Conservation (phyloP, 2,888 invertebrate species). For the Caenorhabditis japonica region DNA sequence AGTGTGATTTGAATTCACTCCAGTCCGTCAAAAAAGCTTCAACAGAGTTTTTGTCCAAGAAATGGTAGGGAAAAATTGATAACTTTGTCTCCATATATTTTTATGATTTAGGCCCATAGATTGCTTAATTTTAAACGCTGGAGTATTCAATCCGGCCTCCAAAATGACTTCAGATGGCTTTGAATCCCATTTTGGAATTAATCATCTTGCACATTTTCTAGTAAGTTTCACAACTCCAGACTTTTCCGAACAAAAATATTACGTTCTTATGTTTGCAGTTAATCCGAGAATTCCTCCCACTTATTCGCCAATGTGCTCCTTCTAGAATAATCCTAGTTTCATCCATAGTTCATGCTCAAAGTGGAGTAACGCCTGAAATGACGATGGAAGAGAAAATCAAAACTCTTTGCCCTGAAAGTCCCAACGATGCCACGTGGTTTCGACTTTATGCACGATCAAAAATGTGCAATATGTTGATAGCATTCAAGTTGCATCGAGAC, state of each 20-base stretch:
- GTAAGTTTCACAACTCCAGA: too few species aligned
- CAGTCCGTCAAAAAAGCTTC: slow-evolving; percentile 78
- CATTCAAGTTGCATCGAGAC: slow-evolving; percentile 65
- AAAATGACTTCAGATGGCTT: slow-evolving; percentile 79
- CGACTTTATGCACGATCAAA: slow-evolving; percentile 66
- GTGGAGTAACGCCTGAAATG: slow-evolving; percentile 6
- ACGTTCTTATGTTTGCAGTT: slow-evolving; percentile 7
- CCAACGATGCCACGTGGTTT: slow-evolving; percentile 23
- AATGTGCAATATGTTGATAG: slow-evolving; percentile 70
- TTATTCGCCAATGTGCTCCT: slow-evolving; percentile 79
- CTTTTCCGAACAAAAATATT: neutral
- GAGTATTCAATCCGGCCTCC: slow-evolving; percentile 78
- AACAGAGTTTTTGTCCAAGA: slow-evolving; percentile 75
- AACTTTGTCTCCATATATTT: neutral
- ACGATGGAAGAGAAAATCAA: slow-evolving; percentile 8
- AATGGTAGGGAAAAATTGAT: slow-evolving; percentile 79
- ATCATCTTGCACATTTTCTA: slow-evolving; percentile 84
- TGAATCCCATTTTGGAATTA: slow-evolving; percentile 82
- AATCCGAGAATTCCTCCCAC: slow-evolving; percentile 49
- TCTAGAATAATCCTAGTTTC: slow-evolving; percentile 32
- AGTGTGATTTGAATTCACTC: slow-evolving; percentile 78
- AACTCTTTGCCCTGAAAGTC: slow-evolving; percentile 5
- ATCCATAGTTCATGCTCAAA: slow-evolving; percentile 5
- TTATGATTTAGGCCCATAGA: slow-evolving; percentile 77
- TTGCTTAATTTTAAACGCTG: slow-evolving; percentile 80